Conservation (phyloP, 2,797 vertebrate genomes). For the Enteromius treurensis region DNA sequence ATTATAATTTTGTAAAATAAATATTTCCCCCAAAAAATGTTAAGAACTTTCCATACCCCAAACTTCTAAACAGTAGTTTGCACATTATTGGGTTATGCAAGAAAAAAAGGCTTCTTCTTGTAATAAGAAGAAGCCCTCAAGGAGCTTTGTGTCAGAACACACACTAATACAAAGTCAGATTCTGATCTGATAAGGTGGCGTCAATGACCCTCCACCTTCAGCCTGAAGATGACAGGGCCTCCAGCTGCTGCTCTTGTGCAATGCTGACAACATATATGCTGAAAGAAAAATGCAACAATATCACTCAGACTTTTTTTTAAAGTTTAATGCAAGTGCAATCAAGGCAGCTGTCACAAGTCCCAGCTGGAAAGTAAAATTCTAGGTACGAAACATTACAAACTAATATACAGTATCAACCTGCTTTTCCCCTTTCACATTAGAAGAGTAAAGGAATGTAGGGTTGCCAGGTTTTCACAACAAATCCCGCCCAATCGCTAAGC, state of each 20-base stretch:
- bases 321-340: neutral
- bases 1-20: neutral
- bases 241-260: constrained; percentile 10
- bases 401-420: neutral
- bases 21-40: neutral
- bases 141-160: constrained; percentile 19
- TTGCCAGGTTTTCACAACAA: neutral
- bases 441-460: neutral
- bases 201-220: constrained; percentile 20
- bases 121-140: constrained; percentile 24
- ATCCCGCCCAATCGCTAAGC: neutral
- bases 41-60: neutral
- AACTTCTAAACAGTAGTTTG: neutral
- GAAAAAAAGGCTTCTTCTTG: neutral
- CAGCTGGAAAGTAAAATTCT: neutral
- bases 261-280: neutral
- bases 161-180: constrained; percentile 27
- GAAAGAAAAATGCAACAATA: constrained; percentile 65
- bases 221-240: constrained; percentile 2
- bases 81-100: neutral
- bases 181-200: constrained; percentile 33
- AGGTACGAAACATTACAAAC: neutral
- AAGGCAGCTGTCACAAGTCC: neutral
- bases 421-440: neutral
- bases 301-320: constrained; percentile 55